Percentiles rank a stretch among this genome's conserved stretches.
Conservation (phyloP, 2,888 invertebrate species). For the Oegoconia quadripuncta region DNA sequence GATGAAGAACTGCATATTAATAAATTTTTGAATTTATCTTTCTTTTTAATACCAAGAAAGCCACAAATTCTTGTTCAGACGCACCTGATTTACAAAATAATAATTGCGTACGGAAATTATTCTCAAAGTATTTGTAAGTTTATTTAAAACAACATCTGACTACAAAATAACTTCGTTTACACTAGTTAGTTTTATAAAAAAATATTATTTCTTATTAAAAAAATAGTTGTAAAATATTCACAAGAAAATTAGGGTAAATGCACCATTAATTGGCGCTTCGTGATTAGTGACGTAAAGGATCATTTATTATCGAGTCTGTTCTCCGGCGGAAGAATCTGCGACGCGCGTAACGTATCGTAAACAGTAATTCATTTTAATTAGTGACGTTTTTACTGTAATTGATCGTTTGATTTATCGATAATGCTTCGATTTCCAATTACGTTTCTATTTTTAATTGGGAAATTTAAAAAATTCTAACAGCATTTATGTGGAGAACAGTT, state of each 20-base stretch:
- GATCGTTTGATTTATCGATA: constrained; percentile 38
- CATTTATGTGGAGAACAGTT: too few species aligned
- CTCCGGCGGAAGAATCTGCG: constrained; percentile 29
- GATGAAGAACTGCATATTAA: too few species aligned
- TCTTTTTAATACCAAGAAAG: too few species aligned
- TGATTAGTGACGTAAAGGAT: constrained; percentile 31
- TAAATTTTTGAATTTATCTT: too few species aligned
- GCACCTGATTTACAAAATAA: too few species aligned
- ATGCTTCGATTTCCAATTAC: constrained; percentile 27
- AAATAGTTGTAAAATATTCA: neutral
- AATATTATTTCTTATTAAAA: neutral
- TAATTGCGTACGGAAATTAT: too few species aligned
- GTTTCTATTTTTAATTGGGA: constrained; percentile 39
- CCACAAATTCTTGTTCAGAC: too few species aligned
- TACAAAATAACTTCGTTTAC: neutral
- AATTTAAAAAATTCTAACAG: constrained; percentile 22
- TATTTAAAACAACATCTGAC: too few species aligned
- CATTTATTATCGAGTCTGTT: constrained; percentile 19
- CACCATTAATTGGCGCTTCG: constrained; percentile 31
- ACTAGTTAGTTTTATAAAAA: neutral
- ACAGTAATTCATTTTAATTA: constrained; percentile 19
- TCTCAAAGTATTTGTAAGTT: too few species aligned
- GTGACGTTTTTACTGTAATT: constrained; percentile 26
- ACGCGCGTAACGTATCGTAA: constrained; percentile 21
- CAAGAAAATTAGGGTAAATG: constrained; percentile 29